Evolutionary conservation across 2,888 invertebrate species (phyloP).

Genomic region (Clivina fossor): DNA sequence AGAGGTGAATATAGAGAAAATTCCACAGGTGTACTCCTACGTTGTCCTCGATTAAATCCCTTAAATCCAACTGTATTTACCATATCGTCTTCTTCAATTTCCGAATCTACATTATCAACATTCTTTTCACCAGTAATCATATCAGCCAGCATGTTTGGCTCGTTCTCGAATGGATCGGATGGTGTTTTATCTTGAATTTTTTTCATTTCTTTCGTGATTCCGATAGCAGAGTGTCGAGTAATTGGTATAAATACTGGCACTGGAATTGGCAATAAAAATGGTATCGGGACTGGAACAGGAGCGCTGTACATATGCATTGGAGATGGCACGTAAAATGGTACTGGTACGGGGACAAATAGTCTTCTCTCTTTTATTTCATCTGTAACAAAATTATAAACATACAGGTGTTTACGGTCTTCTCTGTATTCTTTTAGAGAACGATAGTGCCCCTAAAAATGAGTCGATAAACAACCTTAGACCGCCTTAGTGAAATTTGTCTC

Average conservation of each 20-base stretch:
- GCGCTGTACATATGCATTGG: slow-evolving; percentile 85
- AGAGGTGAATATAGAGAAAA: slow-evolving; percentile 55
- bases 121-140: slow-evolving; percentile 89
- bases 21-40: slow-evolving; percentile 51
- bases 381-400: too few species aligned
- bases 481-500: too few species aligned
- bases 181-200: slow-evolving; percentile 90
- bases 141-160: slow-evolving; percentile 92
- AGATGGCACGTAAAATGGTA: slow-evolving; percentile 85
- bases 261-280: slow-evolving; percentile 85
- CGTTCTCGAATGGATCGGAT: slow-evolving; percentile 90
- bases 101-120: slow-evolving; percentile 74
- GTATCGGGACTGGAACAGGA: slow-evolving; percentile 82
- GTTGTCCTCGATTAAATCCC: slow-evolving; percentile 51
- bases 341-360: slow-evolving; percentile 79
- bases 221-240: slow-evolving; percentile 80
- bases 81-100: slow-evolving; percentile 68
- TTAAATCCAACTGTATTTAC: too few species aligned
- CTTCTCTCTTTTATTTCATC: slow-evolving; percentile 65
- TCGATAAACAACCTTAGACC: too few species aligned
- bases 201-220: slow-evolving; percentile 87
- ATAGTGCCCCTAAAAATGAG: too few species aligned
- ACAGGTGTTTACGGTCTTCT: too few species aligned
- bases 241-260: slow-evolving; percentile 90
- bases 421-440: too few species aligned